A percentile compares a stretch with the other conserved stretches of the same genome.
Conservation (phyloP, 92 coral and sea anemone species). For the Heteractis magnifica region DNA sequence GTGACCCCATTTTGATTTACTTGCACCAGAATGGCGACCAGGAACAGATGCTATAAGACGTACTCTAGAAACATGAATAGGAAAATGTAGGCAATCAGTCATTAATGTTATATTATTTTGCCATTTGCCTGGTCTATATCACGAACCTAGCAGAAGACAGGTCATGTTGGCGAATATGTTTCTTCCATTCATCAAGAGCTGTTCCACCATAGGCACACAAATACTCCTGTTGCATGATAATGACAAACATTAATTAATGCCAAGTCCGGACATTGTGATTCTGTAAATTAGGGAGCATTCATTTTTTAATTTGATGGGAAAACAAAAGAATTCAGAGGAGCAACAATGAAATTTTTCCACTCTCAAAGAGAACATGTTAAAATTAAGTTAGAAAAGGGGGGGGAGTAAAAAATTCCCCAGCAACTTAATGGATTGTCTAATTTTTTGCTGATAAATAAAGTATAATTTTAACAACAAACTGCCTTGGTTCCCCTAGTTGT, state of each 20-base stretch:
- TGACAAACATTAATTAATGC: not conserved
- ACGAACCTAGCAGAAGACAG: conserved; percentile 89
- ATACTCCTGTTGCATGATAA: conserved; percentile 52
- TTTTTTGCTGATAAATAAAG: no score
- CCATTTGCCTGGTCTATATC: not conserved
- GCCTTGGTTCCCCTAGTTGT: no score
- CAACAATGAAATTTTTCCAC: no score
- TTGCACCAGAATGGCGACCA: conserved; percentile 82
- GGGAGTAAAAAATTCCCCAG: no score
- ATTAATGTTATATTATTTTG: not conserved
- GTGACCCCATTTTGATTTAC: conserved; percentile 96
- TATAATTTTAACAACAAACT: no score
- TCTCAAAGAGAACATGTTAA: no score
- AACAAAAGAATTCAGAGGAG: no score
- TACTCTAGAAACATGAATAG: conserved; percentile 48
- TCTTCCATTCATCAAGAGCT: conserved; percentile 83
- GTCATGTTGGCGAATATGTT: conserved; percentile 78
- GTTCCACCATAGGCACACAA: conserved; percentile 84
- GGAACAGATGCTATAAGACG: conserved; percentile 93
- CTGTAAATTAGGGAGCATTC: no score
- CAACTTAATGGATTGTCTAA: no score
- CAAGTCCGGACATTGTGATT: not conserved
- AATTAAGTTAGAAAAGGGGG: no score
- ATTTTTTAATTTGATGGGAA: no score
- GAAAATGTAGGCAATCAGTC: not conserved